phyloP scores from a whole-genome alignment of 2,888 invertebrate species.

The Macroteleia sp. region DNA sequence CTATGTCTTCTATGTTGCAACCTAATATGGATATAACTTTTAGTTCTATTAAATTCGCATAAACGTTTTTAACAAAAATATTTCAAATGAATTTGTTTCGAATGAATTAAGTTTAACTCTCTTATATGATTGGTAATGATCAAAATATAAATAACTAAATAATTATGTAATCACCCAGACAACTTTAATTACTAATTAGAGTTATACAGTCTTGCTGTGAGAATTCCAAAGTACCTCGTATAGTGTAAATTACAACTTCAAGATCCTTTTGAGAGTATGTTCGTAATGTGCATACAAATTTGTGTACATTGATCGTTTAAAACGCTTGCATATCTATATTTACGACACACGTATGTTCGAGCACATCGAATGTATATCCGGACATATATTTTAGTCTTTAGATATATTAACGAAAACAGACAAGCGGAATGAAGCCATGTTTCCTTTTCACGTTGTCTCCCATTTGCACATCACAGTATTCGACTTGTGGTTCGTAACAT shows the following conservation, averaged over 20 bases:
- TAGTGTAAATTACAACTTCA: conserved; percentile 8
- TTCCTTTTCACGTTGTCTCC: conserved; percentile 40
- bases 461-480: conserved; percentile 53
- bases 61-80: too few species aligned
- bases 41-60: too few species aligned
- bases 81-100: too few species aligned
- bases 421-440: conserved; percentile 35
- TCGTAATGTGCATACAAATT: conserved; percentile 22
- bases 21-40: too few species aligned
- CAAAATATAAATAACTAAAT: too few species aligned
- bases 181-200: too few species aligned
- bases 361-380: not conserved
- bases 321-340: conserved; percentile 13
- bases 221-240: too few species aligned
- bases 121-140: too few species aligned
- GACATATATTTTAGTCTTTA: conserved; percentile 16
- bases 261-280: not conserved
- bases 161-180: too few species aligned
- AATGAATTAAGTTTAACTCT: too few species aligned
- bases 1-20: too few species aligned
- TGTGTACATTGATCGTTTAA: conserved; percentile 24
- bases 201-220: too few species aligned
- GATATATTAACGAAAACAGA: conserved; percentile 36
- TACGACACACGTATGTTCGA: not conserved
- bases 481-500: conserved; percentile 41